phyloP scores from a whole-genome alignment of 1,140 invertebrate species.

The Heliothis virescens region DNA sequence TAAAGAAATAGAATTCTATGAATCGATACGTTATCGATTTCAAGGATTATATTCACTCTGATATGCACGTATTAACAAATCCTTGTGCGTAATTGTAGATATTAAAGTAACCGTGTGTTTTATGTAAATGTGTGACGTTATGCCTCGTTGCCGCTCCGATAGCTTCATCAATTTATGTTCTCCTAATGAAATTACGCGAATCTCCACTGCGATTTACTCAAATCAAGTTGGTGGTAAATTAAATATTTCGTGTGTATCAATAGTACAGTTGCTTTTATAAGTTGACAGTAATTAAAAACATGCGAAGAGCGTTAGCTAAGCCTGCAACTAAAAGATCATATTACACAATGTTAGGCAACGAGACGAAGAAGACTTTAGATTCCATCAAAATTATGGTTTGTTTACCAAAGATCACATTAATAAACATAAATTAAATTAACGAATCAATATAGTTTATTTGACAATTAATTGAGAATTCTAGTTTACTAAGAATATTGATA shows the following conservation, averaged over 20 bases:
- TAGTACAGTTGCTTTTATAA: not conserved
- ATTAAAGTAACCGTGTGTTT: slow-evolving; percentile 6
- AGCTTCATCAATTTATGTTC: slow-evolving; percentile 51
- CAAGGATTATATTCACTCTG: slow-evolving; percentile 15
- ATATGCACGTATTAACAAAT: slow-evolving; percentile 19
- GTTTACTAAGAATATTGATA: too few relatives aligned
- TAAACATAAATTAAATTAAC: slow-evolving; percentile 6
- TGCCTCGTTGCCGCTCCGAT: not conserved
- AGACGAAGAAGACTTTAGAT: slow-evolving; percentile 2
- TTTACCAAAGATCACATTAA: slow-evolving; percentile 22
- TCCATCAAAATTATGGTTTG: slow-evolving; percentile 31
- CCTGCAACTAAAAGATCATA: not conserved
- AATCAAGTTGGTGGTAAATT: not conserved
- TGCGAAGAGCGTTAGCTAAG: not conserved
- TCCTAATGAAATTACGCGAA: slow-evolving; percentile 55
- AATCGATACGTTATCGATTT: slow-evolving; percentile 37
- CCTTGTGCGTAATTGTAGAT: slow-evolving; percentile 14
- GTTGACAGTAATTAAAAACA: not conserved
- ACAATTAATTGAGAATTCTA: too few relatives aligned
- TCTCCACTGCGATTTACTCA: slow-evolving; percentile 13
- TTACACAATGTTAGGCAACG: slow-evolving; percentile 28
- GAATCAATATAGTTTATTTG: not conserved
- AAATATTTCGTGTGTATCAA: not conserved
- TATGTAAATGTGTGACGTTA: slow-evolving; percentile 14
- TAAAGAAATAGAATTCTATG: slow-evolving; percentile 1